Conservation (phyloP, 2,797 vertebrate species). For the Nyctibius grandis region DNA sequence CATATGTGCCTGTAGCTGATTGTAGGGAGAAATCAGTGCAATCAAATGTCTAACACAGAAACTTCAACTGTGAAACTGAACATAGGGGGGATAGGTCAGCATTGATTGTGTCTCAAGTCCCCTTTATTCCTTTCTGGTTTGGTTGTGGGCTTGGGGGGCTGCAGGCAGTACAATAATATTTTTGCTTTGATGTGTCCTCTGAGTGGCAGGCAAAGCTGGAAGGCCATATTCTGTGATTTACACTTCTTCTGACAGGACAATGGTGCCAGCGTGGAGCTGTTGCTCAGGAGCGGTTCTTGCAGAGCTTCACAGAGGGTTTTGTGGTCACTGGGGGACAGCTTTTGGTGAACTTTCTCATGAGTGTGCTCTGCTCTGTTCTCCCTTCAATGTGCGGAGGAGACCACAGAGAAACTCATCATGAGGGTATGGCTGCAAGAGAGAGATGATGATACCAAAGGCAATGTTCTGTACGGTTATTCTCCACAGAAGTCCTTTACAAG, state of each 20-base stretch:
- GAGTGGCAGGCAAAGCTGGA: neutral
- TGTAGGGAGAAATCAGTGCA: neutral
- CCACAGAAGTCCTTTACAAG: neutral
- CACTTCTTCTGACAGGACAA: neutral
- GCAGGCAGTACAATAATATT: neutral
- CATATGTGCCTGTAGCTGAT: neutral
- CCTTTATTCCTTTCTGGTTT: neutral
- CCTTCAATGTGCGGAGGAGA: neutral
- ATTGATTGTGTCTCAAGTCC: neutral
- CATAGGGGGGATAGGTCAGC: rapidly evolving
- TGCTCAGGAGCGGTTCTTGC: neutral
- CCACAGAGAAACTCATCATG: rapidly evolving
- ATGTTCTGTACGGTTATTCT: neutral
- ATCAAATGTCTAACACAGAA: neutral
- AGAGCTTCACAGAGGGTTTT: neutral
- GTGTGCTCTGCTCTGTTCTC: neutral
- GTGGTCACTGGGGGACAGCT: neutral
- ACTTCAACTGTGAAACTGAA: neutral
- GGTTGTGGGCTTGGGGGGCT: neutral
- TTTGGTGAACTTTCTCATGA: neutral
- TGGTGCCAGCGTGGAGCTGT: neutral
- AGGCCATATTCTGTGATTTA: neutral
- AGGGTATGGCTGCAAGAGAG: neutral
- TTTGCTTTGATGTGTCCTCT: neutral
- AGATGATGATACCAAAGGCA: neutral